A percentile compares a stretch with the other conserved stretches of the same genome.
Evolutionary conservation across 1,140 invertebrate genomes (phyloP).

Genomic region (Pseudoatta argentina): DNA sequence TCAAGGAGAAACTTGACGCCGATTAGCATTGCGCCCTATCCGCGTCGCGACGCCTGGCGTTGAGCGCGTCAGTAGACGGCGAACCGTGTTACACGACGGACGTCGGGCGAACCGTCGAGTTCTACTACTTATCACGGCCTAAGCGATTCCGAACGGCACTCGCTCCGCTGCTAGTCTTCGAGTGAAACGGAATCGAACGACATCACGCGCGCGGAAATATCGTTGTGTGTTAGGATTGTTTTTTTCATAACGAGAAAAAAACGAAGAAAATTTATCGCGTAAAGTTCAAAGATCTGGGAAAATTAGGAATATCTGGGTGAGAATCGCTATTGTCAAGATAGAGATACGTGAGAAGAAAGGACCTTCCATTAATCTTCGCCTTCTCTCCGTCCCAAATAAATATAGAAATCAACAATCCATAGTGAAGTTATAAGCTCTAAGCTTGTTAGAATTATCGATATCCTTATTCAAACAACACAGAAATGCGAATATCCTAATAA

Average conservation of each 20-base stretch:
- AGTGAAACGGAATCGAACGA: slow-evolving; percentile 2
- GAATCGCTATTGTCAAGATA: neutral
- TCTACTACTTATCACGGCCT: slow-evolving; percentile 62
- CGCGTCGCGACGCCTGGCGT: slow-evolving; percentile 75
- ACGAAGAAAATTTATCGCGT: neutral
- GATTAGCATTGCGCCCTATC: slow-evolving; percentile 44
- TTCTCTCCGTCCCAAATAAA: neutral
- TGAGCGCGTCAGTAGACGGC: slow-evolving; percentile 74
- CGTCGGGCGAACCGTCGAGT: slow-evolving; percentile 69
- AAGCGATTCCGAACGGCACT: neutral
- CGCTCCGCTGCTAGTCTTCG: neutral
- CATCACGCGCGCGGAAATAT: neutral
- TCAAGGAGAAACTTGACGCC: neutral
- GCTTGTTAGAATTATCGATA: neutral
- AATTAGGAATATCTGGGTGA: neutral
- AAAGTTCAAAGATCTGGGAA: neutral
- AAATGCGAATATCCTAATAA: neutral
- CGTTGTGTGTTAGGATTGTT: neutral
- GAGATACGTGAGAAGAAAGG: neutral
- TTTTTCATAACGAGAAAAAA: neutral
- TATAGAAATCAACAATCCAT: neutral
- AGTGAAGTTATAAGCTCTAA: neutral
- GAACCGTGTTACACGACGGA: slow-evolving; percentile 72
- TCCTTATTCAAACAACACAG: neutral
- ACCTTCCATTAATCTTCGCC: neutral